These are phyloP conservation scores for Phycodurus eques DNA, from an alignment of 2,113 vertebrate genomes.

Conservation along the genomic window DNA sequence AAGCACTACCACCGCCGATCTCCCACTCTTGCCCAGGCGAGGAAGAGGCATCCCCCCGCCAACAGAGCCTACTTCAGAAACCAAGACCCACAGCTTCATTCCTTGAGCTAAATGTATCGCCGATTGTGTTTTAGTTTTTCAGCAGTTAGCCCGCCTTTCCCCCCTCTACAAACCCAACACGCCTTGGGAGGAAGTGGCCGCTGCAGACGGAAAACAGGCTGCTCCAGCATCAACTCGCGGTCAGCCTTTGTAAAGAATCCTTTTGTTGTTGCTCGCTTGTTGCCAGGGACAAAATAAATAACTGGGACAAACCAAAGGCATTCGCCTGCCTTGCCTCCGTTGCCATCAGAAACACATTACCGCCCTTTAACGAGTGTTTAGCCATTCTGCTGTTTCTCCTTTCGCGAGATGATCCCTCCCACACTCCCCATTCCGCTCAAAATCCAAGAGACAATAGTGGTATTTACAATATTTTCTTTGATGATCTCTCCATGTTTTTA, in stretches of 20 bases:
- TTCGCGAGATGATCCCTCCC: conserved; percentile 21
- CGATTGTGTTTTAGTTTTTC: conserved; percentile 36
- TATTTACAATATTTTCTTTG: not conserved
- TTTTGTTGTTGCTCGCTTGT: conserved; percentile 59
- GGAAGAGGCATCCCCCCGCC: not conserved
- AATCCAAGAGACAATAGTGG: not conserved
- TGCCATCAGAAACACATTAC: conserved; percentile 67
- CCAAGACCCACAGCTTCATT: not conserved
- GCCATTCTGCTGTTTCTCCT: conserved; percentile 27
- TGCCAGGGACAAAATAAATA: conserved; percentile 68
- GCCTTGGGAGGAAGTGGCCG: conserved; percentile 23
- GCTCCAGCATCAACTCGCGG: conserved; percentile 47
- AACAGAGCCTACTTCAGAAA: not conserved
- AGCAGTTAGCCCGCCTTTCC: conserved; percentile 9
- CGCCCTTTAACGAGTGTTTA: conserved; percentile 45
- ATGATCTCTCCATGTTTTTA: conserved; percentile 2
- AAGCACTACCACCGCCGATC: no score
- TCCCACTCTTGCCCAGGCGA: no score
- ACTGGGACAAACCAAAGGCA: conserved; percentile 61
- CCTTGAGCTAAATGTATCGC: conserved; percentile 9
- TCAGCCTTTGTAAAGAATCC: conserved; percentile 47
- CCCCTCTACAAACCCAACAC: conserved; percentile 9
- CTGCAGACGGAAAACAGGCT: conserved; percentile 45
- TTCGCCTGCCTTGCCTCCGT: conserved; percentile 45
- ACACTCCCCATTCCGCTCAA: not conserved